Conservation (phyloP, 1,140 invertebrate genomes). For the Leucophenga varia region DNA sequence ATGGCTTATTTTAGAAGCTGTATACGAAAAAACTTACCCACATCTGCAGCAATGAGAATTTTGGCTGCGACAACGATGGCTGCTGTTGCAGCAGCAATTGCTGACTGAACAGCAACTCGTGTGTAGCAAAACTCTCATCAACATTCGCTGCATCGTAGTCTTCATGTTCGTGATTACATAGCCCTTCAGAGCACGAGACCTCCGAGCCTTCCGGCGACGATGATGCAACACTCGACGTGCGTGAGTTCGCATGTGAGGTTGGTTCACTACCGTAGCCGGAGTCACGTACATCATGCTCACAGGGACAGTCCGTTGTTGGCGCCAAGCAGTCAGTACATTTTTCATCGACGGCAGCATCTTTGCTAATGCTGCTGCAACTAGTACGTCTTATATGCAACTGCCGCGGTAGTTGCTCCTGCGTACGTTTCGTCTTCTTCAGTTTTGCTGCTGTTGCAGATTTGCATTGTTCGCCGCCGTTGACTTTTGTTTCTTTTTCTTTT, state of each 20-base stretch:
- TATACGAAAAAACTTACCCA: slow-evolving; percentile 37
- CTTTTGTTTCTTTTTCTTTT: slow-evolving; percentile 43
- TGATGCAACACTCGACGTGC: slow-evolving; percentile 70
- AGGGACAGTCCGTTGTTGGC: slow-evolving; percentile 50
- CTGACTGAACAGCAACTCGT: slow-evolving; percentile 23
- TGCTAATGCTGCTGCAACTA: slow-evolving; percentile 18
- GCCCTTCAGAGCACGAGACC: slow-evolving; percentile 79
- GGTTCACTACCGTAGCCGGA: slow-evolving; percentile 79
- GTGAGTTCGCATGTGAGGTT: slow-evolving; percentile 60
- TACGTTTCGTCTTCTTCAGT: too few relatives aligned
- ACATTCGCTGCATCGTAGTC: slow-evolving; percentile 25
- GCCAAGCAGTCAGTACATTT: slow-evolving; percentile 40
- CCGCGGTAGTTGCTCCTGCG: slow-evolving; percentile 1
- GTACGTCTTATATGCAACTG: slow-evolving; percentile 10
- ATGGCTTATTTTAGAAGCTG: too few relatives aligned
- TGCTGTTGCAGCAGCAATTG: slow-evolving; percentile 25
- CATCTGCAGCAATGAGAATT: slow-evolving; percentile 54
- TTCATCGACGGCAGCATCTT: slow-evolving; percentile 10
- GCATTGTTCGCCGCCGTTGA: slow-evolving; percentile 16
- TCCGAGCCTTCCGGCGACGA: slow-evolving; percentile 79
- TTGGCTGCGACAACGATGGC: slow-evolving; percentile 24
- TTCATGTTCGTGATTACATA: slow-evolving; percentile 71
- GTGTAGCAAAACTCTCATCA: slow-evolving; percentile 24
- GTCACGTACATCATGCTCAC: slow-evolving; percentile 64
- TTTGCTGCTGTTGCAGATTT: slow-evolving; percentile 5